Evolutionary conservation across 1,140 invertebrate species (phyloP).

Genomic region (Achatina immaculata): DNA sequence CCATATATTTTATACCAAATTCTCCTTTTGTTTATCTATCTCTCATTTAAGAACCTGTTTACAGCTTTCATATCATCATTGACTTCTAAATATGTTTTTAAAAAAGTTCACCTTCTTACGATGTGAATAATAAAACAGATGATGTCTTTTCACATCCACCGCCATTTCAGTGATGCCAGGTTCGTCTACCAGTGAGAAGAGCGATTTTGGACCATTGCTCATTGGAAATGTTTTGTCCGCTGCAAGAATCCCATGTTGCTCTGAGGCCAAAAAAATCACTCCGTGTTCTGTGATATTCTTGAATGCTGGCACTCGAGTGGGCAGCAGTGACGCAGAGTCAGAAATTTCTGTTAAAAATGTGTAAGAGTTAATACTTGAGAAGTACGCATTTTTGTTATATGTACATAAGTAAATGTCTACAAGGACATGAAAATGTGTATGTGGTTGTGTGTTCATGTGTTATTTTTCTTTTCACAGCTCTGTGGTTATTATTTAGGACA

Average conservation of each 20-base stretch:
- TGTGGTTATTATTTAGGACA: too few relatives aligned
- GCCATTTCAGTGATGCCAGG: background rate
- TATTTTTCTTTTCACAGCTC: too few relatives aligned
- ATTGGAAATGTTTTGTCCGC: constrained; percentile 3
- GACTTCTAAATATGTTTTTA: too few relatives aligned
- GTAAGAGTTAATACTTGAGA: too few relatives aligned
- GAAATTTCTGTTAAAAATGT: background rate
- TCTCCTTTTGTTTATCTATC: too few relatives aligned
- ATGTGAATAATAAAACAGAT: constrained; percentile 1
- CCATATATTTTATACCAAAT: too few relatives aligned
- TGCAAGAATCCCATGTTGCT: background rate
- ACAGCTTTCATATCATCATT: too few relatives aligned
- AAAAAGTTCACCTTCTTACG: background rate
- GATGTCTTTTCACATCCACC: background rate
- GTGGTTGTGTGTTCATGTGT: too few relatives aligned
- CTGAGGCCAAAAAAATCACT: constrained; percentile 7
- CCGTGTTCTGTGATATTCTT: background rate
- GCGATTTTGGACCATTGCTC: background rate
- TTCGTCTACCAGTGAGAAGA: background rate
- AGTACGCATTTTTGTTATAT: too few relatives aligned
- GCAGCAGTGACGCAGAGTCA: background rate
- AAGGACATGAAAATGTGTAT: too few relatives aligned
- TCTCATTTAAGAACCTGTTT: too few relatives aligned
- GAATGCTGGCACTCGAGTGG: background rate
- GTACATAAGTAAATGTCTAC: too few relatives aligned